phyloP scores from a whole-genome alignment of 2,113 vertebrate genomes.

The Sceloporus tristichus region DNA sequence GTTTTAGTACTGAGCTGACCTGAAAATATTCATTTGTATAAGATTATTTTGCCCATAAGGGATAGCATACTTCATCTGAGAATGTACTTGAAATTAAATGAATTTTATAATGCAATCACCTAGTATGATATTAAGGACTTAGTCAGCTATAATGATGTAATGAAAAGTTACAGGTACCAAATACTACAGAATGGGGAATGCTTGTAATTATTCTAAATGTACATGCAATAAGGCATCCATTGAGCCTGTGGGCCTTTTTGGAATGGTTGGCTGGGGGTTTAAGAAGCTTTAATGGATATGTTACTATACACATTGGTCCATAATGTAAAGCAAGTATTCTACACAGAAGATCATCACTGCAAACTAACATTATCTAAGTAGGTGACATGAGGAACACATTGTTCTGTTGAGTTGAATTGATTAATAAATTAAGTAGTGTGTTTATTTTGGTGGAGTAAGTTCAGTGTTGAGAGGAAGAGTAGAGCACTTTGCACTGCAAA shows the following conservation, averaged over 20 bases:
- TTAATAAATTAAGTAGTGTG: constrained; percentile 32
- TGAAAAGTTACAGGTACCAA: constrained; percentile 59
- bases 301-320: constrained; percentile 16
- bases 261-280: constrained; percentile 68
- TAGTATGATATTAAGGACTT: constrained; percentile 49
- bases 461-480: neutral
- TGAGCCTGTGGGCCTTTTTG: constrained; percentile 43
- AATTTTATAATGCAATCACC: constrained; percentile 64
- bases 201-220: constrained; percentile 49
- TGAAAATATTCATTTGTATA: constrained; percentile 50
- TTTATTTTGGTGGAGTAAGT: neutral
- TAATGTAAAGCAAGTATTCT: constrained; percentile 15
- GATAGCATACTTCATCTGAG: neutral
- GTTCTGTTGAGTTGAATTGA: constrained; percentile 41
- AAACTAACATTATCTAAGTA: constrained; percentile 53
- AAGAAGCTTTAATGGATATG: constrained; percentile 55
- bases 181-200: constrained; percentile 29
- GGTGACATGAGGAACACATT: constrained; percentile 51
- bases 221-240: constrained; percentile 57
- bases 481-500: constrained; percentile 40
- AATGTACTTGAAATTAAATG: constrained; percentile 60
- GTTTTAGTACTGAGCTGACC: constrained; percentile 37
- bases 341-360: constrained; percentile 44
- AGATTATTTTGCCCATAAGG: constrained; percentile 31
- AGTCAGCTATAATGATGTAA: constrained; percentile 61